Base-by-base conservation (phyloP, 1,140 invertebrate genomes). In the Notospermus geniculatus region DNA sequence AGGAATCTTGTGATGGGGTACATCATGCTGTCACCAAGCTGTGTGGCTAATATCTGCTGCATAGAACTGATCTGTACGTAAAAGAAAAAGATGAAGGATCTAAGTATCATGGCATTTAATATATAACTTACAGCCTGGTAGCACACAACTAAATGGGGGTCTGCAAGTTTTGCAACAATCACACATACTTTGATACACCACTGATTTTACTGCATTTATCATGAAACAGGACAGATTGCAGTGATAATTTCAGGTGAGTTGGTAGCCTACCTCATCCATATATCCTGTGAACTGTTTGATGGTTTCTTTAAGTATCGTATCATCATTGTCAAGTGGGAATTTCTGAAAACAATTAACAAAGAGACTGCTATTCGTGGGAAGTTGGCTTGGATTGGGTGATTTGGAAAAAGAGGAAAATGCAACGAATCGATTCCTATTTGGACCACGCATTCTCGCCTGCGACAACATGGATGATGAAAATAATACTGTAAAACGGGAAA, bases 11-110 rank as follows among this genome's bases (percentile, higher is more conserved):
- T 80, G 41, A 83, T 63, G 27, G 83, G 83, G 69, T 76, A 83
- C 71, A 84, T 79, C 77, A 83, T 82, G 29, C 80, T 79, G 68
- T 83, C 83, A 28, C 75, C 80, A 46, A 82, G 73, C 67, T 84
- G 82, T 39, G 81, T 77, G 22, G 79, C 76, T 41, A 83, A 69
- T 11, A 83, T 78, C 65, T 83, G 83, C 53, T 84, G 81, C 66
- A 82, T 73, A 9, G 83, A 83, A 70, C 81, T 83, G 41, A 83
- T 71, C 82, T 84, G 71, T 27, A 75, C 67, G 45, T 28, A 57
- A 54, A 52, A 53, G 39, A 11, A 43, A 13, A 19, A 43, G 19
- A 19, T 43, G 39, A 43, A 43, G 19, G 11, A 43, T 13, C 19
- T 43, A 43, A 13, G 11, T 19, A 43, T 13, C 19, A 13, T 43